Evolutionary conservation across 2,113 vertebrate species (phyloP).

Genomic region (Bostrychus sinensis): DNA sequence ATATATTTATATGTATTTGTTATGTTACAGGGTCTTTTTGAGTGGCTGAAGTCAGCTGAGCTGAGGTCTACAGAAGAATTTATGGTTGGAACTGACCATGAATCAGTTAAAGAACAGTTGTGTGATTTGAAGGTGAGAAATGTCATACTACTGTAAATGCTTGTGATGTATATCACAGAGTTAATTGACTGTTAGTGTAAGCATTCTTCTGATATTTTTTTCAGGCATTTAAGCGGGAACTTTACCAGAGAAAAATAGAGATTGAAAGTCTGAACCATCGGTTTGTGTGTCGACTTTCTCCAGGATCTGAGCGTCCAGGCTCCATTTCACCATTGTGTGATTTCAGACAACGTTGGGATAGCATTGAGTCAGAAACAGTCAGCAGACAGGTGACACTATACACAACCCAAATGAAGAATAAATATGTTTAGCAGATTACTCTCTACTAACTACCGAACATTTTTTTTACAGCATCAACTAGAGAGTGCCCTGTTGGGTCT

Average conservation of each 20-base stretch:
- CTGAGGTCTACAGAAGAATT: conserved; percentile 82
- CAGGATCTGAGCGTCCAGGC: conserved; percentile 59
- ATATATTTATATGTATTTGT: background rate
- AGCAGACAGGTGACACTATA: conserved; percentile 80
- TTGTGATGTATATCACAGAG: background rate
- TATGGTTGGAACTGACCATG: conserved; percentile 80
- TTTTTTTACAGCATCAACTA: conserved; percentile 81
- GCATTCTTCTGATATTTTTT: background rate
- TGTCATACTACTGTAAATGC: background rate
- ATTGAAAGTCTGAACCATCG: conserved; percentile 86
- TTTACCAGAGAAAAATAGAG: conserved; percentile 89
- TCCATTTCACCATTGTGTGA: conserved; percentile 66
- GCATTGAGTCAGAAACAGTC: conserved; percentile 84
- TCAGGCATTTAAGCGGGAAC: conserved; percentile 87
- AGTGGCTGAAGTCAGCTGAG: conserved; percentile 85
- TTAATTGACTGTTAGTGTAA: background rate
- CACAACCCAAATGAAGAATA: background rate
- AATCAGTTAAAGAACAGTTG: conserved; percentile 85
- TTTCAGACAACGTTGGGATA: conserved; percentile 86
- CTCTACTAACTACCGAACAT: background rate
- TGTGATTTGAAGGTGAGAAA: conserved; percentile 84
- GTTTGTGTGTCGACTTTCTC: conserved; percentile 73
- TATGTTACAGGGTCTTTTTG: conserved; percentile 78
- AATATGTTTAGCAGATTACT: background rate
- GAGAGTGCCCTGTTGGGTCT: conserved; percentile 86